Conservation (phyloP, 2,797 vertebrate species). For the Etheostoma nigrum region DNA sequence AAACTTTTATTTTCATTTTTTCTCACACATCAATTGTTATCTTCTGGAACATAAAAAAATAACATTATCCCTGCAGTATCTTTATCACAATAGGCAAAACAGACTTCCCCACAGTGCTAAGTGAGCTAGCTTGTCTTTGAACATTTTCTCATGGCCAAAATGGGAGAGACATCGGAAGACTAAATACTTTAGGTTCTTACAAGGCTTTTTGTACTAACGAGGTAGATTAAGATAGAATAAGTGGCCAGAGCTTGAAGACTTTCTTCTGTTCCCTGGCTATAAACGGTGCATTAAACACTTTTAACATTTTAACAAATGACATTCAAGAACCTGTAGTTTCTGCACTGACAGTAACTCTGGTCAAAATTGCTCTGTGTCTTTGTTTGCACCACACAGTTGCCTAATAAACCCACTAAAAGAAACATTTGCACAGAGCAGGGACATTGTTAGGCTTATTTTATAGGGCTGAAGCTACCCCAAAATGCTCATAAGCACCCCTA, state of each 20-base stretch:
- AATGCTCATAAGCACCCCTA: too few species aligned
- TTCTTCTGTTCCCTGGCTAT: conserved; percentile 21
- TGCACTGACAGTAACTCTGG: conserved; percentile 10
- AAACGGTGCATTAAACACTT: conserved; percentile 37
- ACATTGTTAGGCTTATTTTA: too few species aligned
- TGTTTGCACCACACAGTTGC: conserved; percentile 17
- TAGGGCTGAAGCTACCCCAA: too few species aligned
- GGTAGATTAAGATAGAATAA: conserved; percentile 49
- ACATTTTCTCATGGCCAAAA: conserved; percentile 22
- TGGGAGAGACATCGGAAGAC: conserved; percentile 22
- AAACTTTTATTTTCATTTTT: neutral
- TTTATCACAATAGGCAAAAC: neutral
- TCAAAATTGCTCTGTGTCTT: conserved; percentile 7
- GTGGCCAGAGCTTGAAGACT: conserved; percentile 32
- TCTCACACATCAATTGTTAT: neutral
- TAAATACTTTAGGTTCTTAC: conserved; percentile 37
- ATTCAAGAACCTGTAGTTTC: conserved; percentile 26
- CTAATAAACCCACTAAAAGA: conserved; percentile 19
- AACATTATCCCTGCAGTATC: neutral
- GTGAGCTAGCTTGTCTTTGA: neutral
- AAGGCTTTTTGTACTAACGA: conserved; percentile 26
- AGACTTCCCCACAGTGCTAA: neutral
- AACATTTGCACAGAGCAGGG: neutral
- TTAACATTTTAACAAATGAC: neutral
- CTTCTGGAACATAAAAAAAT: neutral